phyloP scores from a whole-genome alignment of 2,113 vertebrate genomes.

The Eublepharis macularius region DNA sequence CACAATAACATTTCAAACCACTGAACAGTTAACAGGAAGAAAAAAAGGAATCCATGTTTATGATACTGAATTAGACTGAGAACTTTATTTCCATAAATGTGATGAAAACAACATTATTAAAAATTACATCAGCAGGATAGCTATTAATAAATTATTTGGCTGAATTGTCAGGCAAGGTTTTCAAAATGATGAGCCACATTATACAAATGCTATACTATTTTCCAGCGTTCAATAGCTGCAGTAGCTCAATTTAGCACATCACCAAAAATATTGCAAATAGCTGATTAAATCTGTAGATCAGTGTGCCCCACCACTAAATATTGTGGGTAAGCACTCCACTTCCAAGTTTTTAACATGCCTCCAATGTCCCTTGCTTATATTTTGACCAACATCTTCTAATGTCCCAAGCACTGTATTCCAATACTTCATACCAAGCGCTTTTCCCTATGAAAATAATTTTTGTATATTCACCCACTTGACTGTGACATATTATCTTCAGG shows the following conservation, averaged over 20 bases:
- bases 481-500: neutral
- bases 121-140: conserved; percentile 75
- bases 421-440: neutral
- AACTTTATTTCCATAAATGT: conserved; percentile 71
- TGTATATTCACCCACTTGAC: neutral
- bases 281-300: neutral
- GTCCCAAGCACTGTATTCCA: neutral
- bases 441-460: neutral
- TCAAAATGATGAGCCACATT: conserved; percentile 71
- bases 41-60: conserved; percentile 68
- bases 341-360: neutral
- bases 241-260: neutral
- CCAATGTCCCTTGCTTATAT: neutral
- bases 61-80: conserved; percentile 69
- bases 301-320: neutral
- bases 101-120: conserved; percentile 76
- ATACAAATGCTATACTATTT: conserved; percentile 69
- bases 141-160: conserved; percentile 76
- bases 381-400: neutral
- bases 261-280: neutral
- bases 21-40: conserved; percentile 66
- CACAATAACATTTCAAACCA: conserved; percentile 70
- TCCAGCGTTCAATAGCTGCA: conserved; percentile 45
- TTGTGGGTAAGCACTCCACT: neutral
- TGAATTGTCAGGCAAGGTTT: conserved; percentile 74